Evolutionary conservation across 2,888 invertebrate genomes (phyloP).

Genomic region (Agonopterix heracliana): DNA sequence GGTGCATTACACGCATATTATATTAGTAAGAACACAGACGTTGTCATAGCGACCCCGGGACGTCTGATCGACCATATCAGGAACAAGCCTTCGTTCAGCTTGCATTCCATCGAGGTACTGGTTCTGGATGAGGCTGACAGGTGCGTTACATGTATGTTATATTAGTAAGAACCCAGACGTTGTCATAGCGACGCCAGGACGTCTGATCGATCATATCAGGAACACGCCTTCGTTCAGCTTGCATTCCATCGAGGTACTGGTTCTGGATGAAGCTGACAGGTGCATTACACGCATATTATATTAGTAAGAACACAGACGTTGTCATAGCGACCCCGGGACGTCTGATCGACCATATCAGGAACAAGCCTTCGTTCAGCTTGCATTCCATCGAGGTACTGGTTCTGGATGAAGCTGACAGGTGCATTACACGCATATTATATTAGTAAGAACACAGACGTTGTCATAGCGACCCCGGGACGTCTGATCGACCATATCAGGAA

Average conservation of each 20-base stretch:
- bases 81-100: slow-evolving; percentile 93
- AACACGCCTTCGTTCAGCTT: slow-evolving; percentile 95
- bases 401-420: slow-evolving; percentile 81
- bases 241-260: slow-evolving; percentile 90
- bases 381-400: slow-evolving; percentile 91
- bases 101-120: slow-evolving; percentile 92
- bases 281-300: too few relatives aligned
- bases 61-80: slow-evolving; percentile 97
- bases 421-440: too few relatives aligned
- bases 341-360: slow-evolving; percentile 96
- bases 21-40: slow-evolving; percentile 95
- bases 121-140: slow-evolving; percentile 82
- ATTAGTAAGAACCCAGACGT: slow-evolving; percentile 96
- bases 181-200: slow-evolving; percentile 98
- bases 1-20: too few relatives aligned
- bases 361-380: slow-evolving; percentile 94
- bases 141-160: too few relatives aligned
- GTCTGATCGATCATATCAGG: slow-evolving; percentile 96
- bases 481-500: slow-evolving; percentile 98
- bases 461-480: slow-evolving; percentile 98
- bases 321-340: slow-evolving; percentile 99
- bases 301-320: slow-evolving; percentile 95
- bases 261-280: slow-evolving; percentile 81
- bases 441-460: slow-evolving; percentile 96
- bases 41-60: slow-evolving; percentile 99